A percentile compares a stretch with the other conserved stretches of the same genome.
phyloP scores from a whole-genome alignment of 2,113 vertebrate species.

The Collichthys lucidus region DNA sequence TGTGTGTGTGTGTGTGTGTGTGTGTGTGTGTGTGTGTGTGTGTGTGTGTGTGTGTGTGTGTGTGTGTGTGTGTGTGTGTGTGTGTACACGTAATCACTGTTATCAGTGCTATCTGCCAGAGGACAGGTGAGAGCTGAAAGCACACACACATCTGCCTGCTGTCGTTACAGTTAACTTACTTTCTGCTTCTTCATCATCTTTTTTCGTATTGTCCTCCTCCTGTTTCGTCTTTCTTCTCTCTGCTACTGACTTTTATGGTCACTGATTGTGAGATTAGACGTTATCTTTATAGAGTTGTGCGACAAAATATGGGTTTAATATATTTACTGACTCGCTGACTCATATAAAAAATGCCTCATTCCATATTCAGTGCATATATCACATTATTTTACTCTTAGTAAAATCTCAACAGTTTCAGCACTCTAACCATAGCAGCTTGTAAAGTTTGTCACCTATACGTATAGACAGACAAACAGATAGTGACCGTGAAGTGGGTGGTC shows the following conservation, averaged over 20 bases:
- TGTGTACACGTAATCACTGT: conserved; percentile 69
- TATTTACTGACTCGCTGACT: not conserved
- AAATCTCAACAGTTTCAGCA: not conserved
- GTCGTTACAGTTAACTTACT: conserved; percentile 25
- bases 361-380: not conserved
- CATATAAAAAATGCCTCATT: not conserved
- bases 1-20: conserved; percentile 58
- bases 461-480: not conserved
- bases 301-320: not conserved
- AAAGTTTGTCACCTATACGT: not conserved
- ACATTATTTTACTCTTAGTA: not conserved
- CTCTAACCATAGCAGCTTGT: not conserved
- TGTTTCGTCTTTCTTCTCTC: conserved; percentile 9
- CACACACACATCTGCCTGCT: conserved; percentile 69
- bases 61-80: conserved; percentile 40
- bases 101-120: conserved; percentile 75
- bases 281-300: not conserved
- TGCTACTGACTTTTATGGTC: not conserved
- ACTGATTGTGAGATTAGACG: not conserved
- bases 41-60: conserved; percentile 25
- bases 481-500: conserved; percentile 51
- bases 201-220: conserved; percentile 23
- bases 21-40: conserved; percentile 30
- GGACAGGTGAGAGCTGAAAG: conserved; percentile 76
- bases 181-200: conserved; percentile 20